Evolutionary conservation across 2,888 invertebrate species (phyloP).

Genomic region (Lutraria lutraria): DNA sequence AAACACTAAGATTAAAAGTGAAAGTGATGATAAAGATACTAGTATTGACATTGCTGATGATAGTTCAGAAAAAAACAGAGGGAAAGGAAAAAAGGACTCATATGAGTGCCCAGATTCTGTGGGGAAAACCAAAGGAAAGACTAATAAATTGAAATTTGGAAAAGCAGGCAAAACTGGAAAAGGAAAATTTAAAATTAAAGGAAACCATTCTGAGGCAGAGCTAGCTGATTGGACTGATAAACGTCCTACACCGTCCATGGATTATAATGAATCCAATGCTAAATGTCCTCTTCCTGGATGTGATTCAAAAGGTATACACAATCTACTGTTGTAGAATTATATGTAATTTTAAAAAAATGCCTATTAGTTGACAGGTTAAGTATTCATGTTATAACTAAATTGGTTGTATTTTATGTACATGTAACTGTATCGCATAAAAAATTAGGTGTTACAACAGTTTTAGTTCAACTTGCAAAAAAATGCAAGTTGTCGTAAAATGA

Average conservation of each 20-base stretch:
- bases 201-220: constrained; percentile 47
- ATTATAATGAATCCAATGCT: constrained; percentile 82
- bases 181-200: constrained; percentile 54
- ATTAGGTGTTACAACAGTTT: no score
- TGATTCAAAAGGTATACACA: constrained; percentile 90
- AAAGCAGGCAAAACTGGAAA: constrained; percentile 64
- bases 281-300: constrained; percentile 93
- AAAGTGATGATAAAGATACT: constrained; percentile 37
- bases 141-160: constrained; percentile 41
- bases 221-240: constrained; percentile 77
- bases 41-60: constrained; percentile 3
- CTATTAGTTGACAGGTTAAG: no score
- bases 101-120: constrained; percentile 11
- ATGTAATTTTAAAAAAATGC: no score
- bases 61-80: constrained; percentile 42
- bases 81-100: constrained; percentile 27
- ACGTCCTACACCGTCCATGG: constrained; percentile 79
- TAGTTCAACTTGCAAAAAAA: no score
- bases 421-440: no score
- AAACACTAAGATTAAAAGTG: constrained; percentile 33
- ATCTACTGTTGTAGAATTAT: neutral
- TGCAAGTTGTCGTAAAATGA: no score
- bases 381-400: no score
- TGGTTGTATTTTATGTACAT: no score
- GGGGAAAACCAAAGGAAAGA: constrained; percentile 42